Conservation (phyloP, 1,140 invertebrate species). For the Trichonephila inaurata region DNA sequence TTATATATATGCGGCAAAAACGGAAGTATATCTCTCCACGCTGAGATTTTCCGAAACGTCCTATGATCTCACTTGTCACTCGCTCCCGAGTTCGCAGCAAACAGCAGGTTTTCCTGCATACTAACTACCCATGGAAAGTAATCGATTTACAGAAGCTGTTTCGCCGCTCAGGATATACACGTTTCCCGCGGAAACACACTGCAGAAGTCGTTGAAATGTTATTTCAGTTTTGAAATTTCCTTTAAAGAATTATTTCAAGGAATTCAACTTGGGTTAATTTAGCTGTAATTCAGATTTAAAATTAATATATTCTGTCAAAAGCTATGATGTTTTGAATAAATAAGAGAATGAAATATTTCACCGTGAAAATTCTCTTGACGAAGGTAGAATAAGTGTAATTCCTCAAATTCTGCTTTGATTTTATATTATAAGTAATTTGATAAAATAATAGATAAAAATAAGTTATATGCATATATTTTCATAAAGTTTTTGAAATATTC, state of each 20-base stretch:
- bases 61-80: not conserved
- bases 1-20: not conserved
- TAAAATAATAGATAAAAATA: too few relatives aligned
- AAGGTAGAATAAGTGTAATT: too few relatives aligned
- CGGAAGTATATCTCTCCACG: not conserved
- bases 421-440: too few relatives aligned
- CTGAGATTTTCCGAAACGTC: not conserved
- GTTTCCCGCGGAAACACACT: conserved; percentile 11
- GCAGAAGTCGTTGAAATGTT: not conserved
- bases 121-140: not conserved
- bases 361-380: too few relatives aligned
- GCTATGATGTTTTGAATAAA: too few relatives aligned
- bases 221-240: not conserved
- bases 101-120: conserved; percentile 3
- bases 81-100: not conserved
- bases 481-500: too few relatives aligned
- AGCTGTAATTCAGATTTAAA: too few relatives aligned
- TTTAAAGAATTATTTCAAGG: not conserved
- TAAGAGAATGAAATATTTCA: too few relatives aligned
- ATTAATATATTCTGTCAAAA: too few relatives aligned
- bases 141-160: conserved; percentile 25
- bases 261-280: not conserved
- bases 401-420: too few relatives aligned
- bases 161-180: not conserved
- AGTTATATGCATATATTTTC: too few relatives aligned